A percentile compares a stretch with the other conserved stretches of the same genome.
Conservation (phyloP, 2,113 vertebrate genomes). For the Heptranchias perlo region DNA sequence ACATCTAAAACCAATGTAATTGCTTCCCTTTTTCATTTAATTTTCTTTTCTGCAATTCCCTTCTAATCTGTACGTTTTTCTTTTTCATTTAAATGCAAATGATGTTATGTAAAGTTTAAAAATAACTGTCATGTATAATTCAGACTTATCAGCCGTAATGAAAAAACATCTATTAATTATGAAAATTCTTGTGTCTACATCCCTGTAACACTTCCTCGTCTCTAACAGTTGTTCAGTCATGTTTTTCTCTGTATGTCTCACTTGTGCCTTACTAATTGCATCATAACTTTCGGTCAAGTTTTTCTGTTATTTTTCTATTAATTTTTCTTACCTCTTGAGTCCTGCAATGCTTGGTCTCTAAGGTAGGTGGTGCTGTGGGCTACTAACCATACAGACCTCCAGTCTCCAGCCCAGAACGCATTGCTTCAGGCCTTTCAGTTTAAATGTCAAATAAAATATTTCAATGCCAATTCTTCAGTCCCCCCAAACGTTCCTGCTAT, state of each 20-base stretch:
- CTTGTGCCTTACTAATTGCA: background rate
- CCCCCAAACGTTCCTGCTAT: background rate
- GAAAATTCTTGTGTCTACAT: background rate
- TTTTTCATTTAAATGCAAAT: constrained; percentile 4
- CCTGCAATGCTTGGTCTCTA: background rate
- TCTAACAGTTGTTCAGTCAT: background rate
- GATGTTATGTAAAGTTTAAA: background rate
- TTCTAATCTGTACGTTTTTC: background rate
- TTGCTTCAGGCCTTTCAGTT: too few relatives aligned
- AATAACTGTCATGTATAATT: background rate
- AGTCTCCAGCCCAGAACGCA: background rate
- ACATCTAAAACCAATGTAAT: background rate
- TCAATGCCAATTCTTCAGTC: too few relatives aligned
- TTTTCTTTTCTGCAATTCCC: background rate
- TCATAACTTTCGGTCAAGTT: background rate
- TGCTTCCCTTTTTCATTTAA: background rate
- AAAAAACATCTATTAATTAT: background rate
- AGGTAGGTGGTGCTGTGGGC: background rate
- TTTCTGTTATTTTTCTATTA: too few relatives aligned
- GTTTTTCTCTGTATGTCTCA: background rate
- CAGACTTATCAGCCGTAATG: background rate
- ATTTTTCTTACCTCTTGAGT: background rate
- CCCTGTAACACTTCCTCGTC: background rate
- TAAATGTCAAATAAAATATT: too few relatives aligned
- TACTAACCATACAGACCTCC: background rate